Percentiles rank a stretch among this genome's conserved stretches.
Conservation (phyloP, 2,797 vertebrate species). For the Varecia variegata region DNA sequence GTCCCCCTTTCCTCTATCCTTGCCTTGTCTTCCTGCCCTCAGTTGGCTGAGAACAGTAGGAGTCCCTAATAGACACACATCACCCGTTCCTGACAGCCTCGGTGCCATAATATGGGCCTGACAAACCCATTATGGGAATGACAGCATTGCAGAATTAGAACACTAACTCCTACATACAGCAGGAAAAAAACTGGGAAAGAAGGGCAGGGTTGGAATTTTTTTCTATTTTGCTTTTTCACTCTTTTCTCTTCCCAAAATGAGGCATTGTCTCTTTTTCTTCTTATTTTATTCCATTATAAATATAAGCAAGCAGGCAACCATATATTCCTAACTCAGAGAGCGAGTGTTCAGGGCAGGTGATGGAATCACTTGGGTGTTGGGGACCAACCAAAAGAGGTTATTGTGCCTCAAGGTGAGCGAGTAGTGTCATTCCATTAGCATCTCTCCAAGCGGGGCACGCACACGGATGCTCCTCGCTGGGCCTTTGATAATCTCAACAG, state of each 20-base stretch:
- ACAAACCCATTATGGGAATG: constrained; percentile 69
- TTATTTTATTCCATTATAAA: constrained; percentile 15
- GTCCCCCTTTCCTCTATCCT: background rate
- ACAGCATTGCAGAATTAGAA: constrained; percentile 74
- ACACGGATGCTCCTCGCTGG: background rate
- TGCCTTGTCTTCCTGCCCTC: constrained; percentile 10
- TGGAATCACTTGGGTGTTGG: background rate
- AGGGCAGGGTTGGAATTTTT: constrained; percentile 33
- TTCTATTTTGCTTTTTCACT: constrained; percentile 8
- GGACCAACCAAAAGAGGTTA: constrained; percentile 1
- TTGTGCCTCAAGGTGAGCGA: background rate
- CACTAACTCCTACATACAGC: constrained; percentile 64
- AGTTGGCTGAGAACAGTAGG: constrained; percentile 63
- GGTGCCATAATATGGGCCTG: constrained; percentile 74
- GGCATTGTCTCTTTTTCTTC: background rate
- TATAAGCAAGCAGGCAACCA: background rate
- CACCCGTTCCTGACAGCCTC: constrained; percentile 76
- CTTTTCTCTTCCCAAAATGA: background rate
- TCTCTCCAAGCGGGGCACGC: background rate
- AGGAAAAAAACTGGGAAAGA: background rate
- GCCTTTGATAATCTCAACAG: constrained; percentile 14
- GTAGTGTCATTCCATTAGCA: background rate
- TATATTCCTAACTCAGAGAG: background rate
- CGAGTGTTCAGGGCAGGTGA: background rate
- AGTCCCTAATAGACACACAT: constrained; percentile 65